These are phyloP conservation scores for Merluccius polli DNA, from an alignment of 2,797 vertebrate genomes.

Conservation along the genomic window DNA sequence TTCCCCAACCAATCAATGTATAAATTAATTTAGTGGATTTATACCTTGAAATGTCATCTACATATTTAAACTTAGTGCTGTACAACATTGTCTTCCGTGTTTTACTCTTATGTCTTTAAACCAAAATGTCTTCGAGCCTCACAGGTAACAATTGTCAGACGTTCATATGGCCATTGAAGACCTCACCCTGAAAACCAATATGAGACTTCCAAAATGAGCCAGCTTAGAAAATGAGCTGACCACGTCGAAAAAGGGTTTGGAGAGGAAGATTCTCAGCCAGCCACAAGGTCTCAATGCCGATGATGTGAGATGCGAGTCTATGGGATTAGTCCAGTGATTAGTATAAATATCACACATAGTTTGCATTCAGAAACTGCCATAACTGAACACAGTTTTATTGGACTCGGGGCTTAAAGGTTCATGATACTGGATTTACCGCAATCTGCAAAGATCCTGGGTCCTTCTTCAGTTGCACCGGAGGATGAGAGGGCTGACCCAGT, in stretches of 20 bases:
- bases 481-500: neutral
- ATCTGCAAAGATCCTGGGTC: neutral
- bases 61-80: too few species aligned
- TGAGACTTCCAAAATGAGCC: neutral
- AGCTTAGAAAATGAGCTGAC: neutral
- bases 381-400: slow-evolving; percentile 14
- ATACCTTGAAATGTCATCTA: too few species aligned
- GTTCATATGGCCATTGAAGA: neutral
- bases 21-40: too few species aligned
- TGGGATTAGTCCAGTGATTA: slow-evolving; percentile 12
- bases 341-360: slow-evolving; percentile 5
- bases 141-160: neutral
- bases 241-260: neutral
- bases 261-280: neutral
- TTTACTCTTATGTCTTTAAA: neutral
- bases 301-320: neutral
- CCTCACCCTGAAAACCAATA: neutral
- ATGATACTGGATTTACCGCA: slow-evolving; percentile 7
- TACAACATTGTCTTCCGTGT: too few species aligned
- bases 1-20: neutral
- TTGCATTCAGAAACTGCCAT: slow-evolving; percentile 22
- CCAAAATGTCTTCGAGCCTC: neutral
- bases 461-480: neutral
- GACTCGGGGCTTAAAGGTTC: slow-evolving; percentile 23
- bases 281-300: neutral